Evolutionary conservation across 2,113 vertebrate species (phyloP).

Genomic region (Triplophysa rosa): DNA sequence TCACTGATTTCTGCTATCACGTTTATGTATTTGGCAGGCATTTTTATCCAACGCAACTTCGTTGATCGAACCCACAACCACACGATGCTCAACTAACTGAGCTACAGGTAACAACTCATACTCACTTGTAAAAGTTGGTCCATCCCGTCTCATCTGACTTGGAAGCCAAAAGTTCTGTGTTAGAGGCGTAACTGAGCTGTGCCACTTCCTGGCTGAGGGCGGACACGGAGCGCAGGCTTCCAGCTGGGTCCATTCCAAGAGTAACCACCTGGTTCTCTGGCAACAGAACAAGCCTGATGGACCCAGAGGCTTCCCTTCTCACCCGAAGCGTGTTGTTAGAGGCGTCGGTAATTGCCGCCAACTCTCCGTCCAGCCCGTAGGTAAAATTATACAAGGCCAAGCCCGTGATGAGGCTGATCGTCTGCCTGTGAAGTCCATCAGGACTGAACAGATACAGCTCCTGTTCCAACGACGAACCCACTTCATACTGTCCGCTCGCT

Average conservation of each 20-base stretch:
- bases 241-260: conserved; percentile 78
- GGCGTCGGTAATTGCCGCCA: conserved; percentile 80
- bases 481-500: conserved; percentile 80
- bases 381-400: conserved; percentile 87
- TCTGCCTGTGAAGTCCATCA: conserved; percentile 84
- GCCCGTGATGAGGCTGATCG: conserved; percentile 85
- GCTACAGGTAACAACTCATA: conserved; percentile 10
- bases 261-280: conserved; percentile 88
- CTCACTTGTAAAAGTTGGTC: conserved; percentile 92
- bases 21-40: too few species aligned
- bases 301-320: conserved; percentile 80
- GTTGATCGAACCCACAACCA: too few species aligned
- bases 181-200: conserved; percentile 84
- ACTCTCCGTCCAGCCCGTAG: conserved; percentile 77
- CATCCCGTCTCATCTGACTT: conserved; percentile 90
- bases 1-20: neutral
- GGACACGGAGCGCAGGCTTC: conserved; percentile 83
- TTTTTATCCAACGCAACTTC: too few species aligned
- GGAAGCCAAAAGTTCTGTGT: conserved; percentile 83
- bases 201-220: conserved; percentile 84
- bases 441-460: conserved; percentile 86
- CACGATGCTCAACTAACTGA: too few species aligned
- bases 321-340: conserved; percentile 84
- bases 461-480: conserved; percentile 84
- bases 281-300: conserved; percentile 83